Evolutionary conservation across 1,140 invertebrate species (phyloP).

Genomic region (Bombus pyrosoma): DNA sequence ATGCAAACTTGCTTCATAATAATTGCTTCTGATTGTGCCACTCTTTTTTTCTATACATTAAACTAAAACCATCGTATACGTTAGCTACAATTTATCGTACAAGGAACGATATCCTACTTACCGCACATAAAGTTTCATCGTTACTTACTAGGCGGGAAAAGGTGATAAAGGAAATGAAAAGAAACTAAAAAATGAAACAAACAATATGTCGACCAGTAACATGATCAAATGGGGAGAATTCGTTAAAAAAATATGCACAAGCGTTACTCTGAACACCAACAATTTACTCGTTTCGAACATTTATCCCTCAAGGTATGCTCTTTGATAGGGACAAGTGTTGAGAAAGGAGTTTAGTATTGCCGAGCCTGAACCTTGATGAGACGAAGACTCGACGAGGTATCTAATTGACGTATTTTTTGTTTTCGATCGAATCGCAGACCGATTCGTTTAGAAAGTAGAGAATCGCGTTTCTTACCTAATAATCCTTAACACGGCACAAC

Average conservation of each 20-base stretch:
- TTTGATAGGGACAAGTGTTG: background rate
- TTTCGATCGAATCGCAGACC: background rate
- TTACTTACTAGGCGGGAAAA: background rate
- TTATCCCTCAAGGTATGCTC: background rate
- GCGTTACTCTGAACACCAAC: background rate
- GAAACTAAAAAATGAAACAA: background rate
- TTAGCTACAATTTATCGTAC: background rate
- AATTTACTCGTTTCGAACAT: conserved; percentile 15
- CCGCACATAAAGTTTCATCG: background rate
- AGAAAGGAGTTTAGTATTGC: background rate
- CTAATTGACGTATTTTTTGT: conserved; percentile 18
- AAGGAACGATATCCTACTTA: background rate
- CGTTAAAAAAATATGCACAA: background rate
- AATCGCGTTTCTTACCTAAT: no score
- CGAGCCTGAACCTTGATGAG: no score
- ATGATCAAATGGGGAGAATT: background rate
- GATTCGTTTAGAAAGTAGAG: background rate
- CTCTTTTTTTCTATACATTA: background rate
- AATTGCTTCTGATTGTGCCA: background rate
- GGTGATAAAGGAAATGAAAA: background rate
- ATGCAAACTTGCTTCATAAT: background rate
- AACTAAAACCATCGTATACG: background rate
- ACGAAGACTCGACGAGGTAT: background rate
- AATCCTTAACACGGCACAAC: background rate
- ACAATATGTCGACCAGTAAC: background rate